Evolutionary conservation across 2,113 vertebrate species (phyloP).

Genomic region (Pterocles burchelli): DNA sequence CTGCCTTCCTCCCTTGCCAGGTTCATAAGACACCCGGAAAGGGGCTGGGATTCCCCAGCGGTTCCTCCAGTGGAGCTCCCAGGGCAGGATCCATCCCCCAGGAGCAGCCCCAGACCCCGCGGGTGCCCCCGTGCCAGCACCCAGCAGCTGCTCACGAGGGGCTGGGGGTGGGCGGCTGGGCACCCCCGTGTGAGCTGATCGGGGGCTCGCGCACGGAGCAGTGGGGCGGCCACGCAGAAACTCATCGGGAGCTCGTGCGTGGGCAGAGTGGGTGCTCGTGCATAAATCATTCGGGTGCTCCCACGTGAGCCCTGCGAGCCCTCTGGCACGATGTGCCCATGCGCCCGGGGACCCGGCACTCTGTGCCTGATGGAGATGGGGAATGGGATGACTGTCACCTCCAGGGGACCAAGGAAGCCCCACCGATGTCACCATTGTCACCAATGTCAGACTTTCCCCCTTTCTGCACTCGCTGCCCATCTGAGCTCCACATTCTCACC

Average conservation of each 20-base stretch:
- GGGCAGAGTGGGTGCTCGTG: background rate
- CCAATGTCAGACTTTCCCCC: accelerated
- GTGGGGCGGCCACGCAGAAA: background rate
- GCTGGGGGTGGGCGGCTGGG: background rate
- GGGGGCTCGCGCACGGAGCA: background rate
- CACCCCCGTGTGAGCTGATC: background rate
- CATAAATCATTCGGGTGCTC: background rate
- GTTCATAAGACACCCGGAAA: accelerated
- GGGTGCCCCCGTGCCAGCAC: background rate
- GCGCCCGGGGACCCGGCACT: accelerated
- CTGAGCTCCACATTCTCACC: accelerated
- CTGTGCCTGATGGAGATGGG: accelerated
- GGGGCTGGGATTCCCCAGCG: accelerated
- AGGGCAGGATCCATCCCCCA: background rate
- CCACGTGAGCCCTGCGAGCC: background rate
- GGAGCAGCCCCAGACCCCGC: background rate
- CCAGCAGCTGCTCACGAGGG: accelerated
- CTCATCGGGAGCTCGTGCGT: background rate
- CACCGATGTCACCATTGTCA: accelerated
- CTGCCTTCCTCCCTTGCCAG: background rate
- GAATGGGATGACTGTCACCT: accelerated
- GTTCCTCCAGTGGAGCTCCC: too few species aligned
- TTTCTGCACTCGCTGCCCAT: accelerated
- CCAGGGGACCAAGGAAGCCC: accelerated
- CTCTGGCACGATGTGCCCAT: accelerated